Evolutionary conservation across 2,113 vertebrate genomes (phyloP).

Genomic region (Periophthalmus modestus): DNA sequence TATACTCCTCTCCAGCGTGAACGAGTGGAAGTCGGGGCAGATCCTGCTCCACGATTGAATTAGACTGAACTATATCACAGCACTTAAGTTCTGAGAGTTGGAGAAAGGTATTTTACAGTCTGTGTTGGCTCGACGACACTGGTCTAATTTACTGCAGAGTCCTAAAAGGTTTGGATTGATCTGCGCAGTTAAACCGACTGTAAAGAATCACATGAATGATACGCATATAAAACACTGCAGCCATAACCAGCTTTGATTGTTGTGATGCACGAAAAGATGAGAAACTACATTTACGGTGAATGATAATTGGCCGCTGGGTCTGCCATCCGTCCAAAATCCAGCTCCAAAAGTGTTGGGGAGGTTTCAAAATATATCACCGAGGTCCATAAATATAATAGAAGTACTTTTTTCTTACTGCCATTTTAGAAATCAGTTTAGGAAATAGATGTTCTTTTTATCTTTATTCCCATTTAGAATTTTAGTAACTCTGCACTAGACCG

Average conservation of each 20-base stretch:
- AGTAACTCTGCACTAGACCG: no score
- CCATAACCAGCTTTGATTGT: conserved; percentile 4
- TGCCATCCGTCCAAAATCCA: background rate
- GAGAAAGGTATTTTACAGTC: conserved; percentile 51
- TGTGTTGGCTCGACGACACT: conserved; percentile 60
- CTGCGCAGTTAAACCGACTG: conserved; percentile 39
- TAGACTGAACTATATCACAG: conserved; percentile 36
- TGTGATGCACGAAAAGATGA: background rate
- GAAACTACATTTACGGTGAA: background rate
- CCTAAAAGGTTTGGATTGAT: conserved; percentile 60
- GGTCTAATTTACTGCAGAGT: conserved; percentile 54
- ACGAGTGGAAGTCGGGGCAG: conserved; percentile 53
- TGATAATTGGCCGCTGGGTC: background rate
- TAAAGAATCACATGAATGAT: conserved; percentile 33
- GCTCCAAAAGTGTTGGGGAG: no score
- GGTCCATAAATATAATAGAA: background rate
- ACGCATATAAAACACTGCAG: conserved; percentile 38
- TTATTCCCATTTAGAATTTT: background rate
- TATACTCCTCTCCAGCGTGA: conserved; percentile 27
- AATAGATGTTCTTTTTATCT: background rate
- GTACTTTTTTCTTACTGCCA: background rate
- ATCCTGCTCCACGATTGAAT: conserved; percentile 20
- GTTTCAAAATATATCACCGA: background rate
- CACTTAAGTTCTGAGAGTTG: conserved; percentile 29
- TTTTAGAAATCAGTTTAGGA: background rate